Evolutionary conservation across 1,140 invertebrate species (phyloP).

Genomic region (Cherax destructor): DNA sequence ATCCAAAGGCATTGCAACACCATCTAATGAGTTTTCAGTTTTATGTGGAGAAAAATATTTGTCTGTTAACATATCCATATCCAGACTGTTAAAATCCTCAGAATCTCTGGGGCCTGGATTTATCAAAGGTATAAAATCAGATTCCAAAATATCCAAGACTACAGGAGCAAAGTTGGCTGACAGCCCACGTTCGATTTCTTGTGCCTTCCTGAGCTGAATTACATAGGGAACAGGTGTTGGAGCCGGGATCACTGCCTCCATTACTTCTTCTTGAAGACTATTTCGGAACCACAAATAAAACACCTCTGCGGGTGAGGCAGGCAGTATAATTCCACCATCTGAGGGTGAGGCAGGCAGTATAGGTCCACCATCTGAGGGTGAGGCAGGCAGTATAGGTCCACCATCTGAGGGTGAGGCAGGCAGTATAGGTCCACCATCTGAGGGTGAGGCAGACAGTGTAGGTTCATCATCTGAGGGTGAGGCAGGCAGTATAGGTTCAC

Average conservation of each 20-base stretch:
- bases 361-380: too few relatives aligned
- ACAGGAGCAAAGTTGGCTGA: conserved; percentile 20
- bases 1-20: too few relatives aligned
- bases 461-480: too few relatives aligned
- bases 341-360: too few relatives aligned
- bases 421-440: too few relatives aligned
- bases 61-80: not conserved
- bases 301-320: not conserved
- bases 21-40: not conserved
- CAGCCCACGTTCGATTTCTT: not conserved
- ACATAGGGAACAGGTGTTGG: conserved; percentile 35
- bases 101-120: not conserved
- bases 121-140: conserved; percentile 9
- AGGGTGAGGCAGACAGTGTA: too few relatives aligned
- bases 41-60: not conserved
- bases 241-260: conserved; percentile 30
- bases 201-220: conserved; percentile 1
- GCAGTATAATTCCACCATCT: not conserved
- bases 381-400: too few relatives aligned
- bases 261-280: conserved; percentile 18
- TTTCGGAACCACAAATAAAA: conserved; percentile 24
- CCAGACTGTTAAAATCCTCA: not conserved
- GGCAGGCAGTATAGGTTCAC: not conserved
- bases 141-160: conserved; percentile 21
- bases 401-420: too few relatives aligned